These are phyloP conservation scores for Plagodis pulveraria DNA, from an alignment of 2,888 invertebrate genomes.

Conservation along the genomic window DNA sequence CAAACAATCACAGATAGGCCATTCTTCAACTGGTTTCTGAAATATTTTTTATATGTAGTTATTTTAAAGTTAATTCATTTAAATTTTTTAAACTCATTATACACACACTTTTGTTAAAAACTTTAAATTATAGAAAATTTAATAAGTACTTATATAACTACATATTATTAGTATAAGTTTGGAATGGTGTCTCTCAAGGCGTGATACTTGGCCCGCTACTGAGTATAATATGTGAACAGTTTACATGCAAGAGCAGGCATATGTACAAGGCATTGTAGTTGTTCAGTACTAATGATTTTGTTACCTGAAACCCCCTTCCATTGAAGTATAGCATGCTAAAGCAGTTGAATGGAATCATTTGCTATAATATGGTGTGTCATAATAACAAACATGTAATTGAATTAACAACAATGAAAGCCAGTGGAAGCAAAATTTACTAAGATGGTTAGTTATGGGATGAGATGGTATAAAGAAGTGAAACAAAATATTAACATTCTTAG, in stretches of 20 bases:
- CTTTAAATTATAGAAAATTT: too few species aligned
- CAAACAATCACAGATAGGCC: conserved; percentile 99
- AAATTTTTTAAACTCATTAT: too few species aligned
- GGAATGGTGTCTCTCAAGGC: conserved; percentile 31
- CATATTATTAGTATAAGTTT: neutral
- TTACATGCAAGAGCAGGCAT: conserved; percentile 19
- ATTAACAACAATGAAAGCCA: conserved; percentile 20
- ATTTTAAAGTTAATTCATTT: too few species aligned
- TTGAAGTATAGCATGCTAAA: conserved; percentile 56
- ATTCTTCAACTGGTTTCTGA: conserved; percentile 97
- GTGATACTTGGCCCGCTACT: conserved; percentile 26
- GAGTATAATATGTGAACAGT: conserved; percentile 22
- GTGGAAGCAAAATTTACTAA: conserved; percentile 23
- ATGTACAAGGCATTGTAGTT: conserved; percentile 28
- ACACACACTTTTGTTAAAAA: too few species aligned
- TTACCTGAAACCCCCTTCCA: conserved; percentile 52
- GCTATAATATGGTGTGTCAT: conserved; percentile 21
- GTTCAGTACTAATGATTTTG: conserved; percentile 38
- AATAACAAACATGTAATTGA: conserved; percentile 22
- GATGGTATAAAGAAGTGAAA: conserved; percentile 37
- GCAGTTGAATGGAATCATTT: conserved; percentile 56
- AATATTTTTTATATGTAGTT: conserved; percentile 34
- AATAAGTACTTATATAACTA: too few species aligned
- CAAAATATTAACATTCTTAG: conserved; percentile 35
- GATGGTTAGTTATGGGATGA: conserved; percentile 35